These are phyloP conservation scores for Lynx canadensis DNA, from an alignment of 2,113 vertebrate species.

Conservation along the genomic window DNA sequence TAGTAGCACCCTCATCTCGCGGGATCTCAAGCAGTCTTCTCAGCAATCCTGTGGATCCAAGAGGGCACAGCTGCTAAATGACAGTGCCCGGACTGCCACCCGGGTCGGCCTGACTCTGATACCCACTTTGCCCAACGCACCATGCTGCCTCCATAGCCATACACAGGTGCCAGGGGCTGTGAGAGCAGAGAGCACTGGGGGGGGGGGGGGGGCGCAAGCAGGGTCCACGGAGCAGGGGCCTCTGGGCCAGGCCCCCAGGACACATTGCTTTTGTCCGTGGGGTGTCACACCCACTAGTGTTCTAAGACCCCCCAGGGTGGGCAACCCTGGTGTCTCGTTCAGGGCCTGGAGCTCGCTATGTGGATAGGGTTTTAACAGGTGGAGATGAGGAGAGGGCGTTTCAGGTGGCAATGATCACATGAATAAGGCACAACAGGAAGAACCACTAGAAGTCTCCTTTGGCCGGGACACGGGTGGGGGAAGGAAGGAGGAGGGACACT, in stretches of 20 bases:
- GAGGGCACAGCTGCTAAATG: neutral
- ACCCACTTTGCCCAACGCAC: neutral
- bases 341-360: neutral
- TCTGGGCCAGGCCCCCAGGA: neutral
- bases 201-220: fast-evolving
- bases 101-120: neutral
- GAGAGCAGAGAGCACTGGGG: fast-evolving
- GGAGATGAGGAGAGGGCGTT: neutral
- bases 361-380: neutral
- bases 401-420: neutral
- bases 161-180: fast-evolving
- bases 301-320: neutral
- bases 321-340: neutral
- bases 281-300: neutral
- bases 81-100: neutral
- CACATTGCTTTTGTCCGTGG: fast-evolving
- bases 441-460: no score
- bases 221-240: neutral
- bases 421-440: neutral
- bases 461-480: neutral
- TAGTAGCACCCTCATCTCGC: no score
- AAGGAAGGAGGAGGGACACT: neutral
- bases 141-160: fast-evolving
- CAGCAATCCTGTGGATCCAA: neutral
- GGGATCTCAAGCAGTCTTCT: neutral